Conservation (phyloP, 2,113 vertebrate genomes). For the Monopterus albus region DNA sequence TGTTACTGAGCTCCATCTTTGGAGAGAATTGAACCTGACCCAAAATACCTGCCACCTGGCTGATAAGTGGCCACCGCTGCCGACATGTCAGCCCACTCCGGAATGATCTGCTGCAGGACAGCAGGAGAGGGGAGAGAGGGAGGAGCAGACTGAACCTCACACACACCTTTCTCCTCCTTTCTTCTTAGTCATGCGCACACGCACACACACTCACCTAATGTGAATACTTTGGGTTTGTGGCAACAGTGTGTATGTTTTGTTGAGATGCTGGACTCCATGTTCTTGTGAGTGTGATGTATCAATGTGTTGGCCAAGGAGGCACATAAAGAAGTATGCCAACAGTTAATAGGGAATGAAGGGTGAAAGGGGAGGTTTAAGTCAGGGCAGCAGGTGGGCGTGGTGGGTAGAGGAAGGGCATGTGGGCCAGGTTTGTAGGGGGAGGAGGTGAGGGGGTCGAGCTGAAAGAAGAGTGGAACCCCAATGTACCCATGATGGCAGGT, state of each 20-base stretch:
- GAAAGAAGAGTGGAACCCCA: slow-evolving; percentile 43
- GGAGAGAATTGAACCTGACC: slow-evolving; percentile 57
- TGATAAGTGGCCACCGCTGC: slow-evolving; percentile 20
- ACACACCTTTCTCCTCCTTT: slow-evolving; percentile 26
- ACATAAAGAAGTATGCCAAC: slow-evolving; percentile 68
- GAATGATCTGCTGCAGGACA: slow-evolving; percentile 71
- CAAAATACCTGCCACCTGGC: slow-evolving; percentile 43
- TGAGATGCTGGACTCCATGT: slow-evolving; percentile 43
- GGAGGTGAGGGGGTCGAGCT: slow-evolving; percentile 13
- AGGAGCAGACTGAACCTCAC: slow-evolving; percentile 39
- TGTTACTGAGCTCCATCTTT: slow-evolving; percentile 72
- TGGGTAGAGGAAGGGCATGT: neutral
- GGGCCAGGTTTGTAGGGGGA: slow-evolving; percentile 3
- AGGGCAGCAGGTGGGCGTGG: slow-evolving; percentile 20
- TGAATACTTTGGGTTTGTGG: slow-evolving; percentile 85
- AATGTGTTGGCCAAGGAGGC: slow-evolving; percentile 65
- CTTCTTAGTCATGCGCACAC: slow-evolving; percentile 20
- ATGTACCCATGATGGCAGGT: slow-evolving; percentile 44
- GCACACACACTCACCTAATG: slow-evolving; percentile 51
- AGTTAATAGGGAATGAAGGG: slow-evolving; percentile 16
- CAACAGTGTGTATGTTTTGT: slow-evolving; percentile 60
- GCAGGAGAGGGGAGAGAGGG: slow-evolving; percentile 18
- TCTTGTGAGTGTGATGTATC: slow-evolving; percentile 63
- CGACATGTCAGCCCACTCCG: slow-evolving; percentile 62
- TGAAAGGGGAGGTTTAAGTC: slow-evolving; percentile 19